phyloP scores from a whole-genome alignment of 1,140 invertebrate genomes.

The Bombus waltoni region DNA sequence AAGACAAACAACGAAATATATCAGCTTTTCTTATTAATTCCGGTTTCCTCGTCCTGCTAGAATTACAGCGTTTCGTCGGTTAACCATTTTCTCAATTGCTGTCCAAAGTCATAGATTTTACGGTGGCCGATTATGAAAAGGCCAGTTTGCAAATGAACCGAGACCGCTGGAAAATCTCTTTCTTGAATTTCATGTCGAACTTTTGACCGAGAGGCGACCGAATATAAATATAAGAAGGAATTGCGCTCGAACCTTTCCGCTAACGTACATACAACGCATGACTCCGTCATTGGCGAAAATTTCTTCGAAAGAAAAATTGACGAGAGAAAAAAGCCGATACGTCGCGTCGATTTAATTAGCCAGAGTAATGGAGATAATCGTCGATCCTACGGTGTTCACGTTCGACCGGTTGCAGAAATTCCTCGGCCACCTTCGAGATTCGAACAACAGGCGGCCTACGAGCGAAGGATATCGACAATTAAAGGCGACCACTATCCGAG shows the following conservation, averaged over 20 bases:
- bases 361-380: conserved; percentile 13
- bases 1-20: conserved; percentile 74
- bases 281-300: neutral
- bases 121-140: too few species aligned
- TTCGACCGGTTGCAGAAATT: conserved; percentile 36
- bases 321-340: too few species aligned
- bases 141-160: too few species aligned
- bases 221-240: too few species aligned
- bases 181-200: neutral
- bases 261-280: too few species aligned
- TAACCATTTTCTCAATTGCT: too few species aligned
- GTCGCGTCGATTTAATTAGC: conserved; percentile 14
- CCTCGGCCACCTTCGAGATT: conserved; percentile 35
- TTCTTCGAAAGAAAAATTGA: neutral
- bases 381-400: neutral
- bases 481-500: conserved; percentile 51
- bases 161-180: neutral
- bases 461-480: conserved; percentile 62
- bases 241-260: too few species aligned
- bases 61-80: too few species aligned
- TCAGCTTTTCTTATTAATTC: too few species aligned
- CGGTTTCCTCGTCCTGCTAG: too few species aligned
- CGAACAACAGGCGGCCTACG: conserved; percentile 56
- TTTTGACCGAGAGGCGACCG: neutral
- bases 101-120: too few species aligned